Conservation (phyloP, 2,888 invertebrate genomes). For the Metopia argyrocephala region DNA sequence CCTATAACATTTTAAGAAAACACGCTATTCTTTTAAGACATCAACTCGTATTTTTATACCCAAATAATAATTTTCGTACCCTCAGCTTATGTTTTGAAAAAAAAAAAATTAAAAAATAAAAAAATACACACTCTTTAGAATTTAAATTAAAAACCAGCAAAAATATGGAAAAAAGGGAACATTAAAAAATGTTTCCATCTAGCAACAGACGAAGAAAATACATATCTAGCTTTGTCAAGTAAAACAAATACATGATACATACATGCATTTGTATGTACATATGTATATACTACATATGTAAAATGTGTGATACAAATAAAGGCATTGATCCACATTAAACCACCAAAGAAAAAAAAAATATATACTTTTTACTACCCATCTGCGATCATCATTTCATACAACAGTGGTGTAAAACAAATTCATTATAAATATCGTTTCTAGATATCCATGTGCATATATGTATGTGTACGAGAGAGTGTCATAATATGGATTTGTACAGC, state of each 20-base stretch:
- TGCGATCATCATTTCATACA: constrained; percentile 28
- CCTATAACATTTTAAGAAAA: constrained; percentile 46
- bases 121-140: constrained; percentile 23
- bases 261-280: constrained; percentile 6
- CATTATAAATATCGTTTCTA: not conserved
- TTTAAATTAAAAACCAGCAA: constrained; percentile 28
- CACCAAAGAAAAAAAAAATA: constrained; percentile 19
- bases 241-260: no score
- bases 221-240: constrained; percentile 41
- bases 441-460: not conserved
- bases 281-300: constrained; percentile 13
- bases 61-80: constrained; percentile 21
- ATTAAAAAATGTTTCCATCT: constrained; percentile 26
- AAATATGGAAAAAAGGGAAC: constrained; percentile 28
- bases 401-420: not conserved
- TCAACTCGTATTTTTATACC: constrained; percentile 32
- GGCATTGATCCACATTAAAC: constrained; percentile 52
- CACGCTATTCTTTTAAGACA: constrained; percentile 55
- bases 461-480: not conserved
- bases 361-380: constrained; percentile 37
- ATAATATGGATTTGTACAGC: constrained; percentile 22
- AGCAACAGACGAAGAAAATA: constrained; percentile 40
- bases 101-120: constrained; percentile 1
- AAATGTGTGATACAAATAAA: constrained; percentile 46
- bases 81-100: constrained; percentile 24